Conservation (phyloP, 2,888 invertebrate species). For the Halocaridina rubra region DNA sequence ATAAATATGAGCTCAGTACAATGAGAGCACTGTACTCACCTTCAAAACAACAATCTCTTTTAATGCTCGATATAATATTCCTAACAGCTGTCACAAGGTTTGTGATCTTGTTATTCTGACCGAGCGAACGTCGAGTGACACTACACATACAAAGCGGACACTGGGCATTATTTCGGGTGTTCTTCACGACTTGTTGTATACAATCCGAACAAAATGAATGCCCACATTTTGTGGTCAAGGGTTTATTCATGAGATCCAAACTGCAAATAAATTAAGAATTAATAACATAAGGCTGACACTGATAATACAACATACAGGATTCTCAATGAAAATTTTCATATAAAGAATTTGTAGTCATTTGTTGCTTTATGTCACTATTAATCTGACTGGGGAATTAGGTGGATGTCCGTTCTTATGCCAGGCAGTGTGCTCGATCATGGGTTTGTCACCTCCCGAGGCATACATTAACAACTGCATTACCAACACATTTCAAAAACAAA, state of each 20-base stretch:
- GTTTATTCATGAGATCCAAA: conserved; percentile 52
- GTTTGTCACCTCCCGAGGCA: too few species aligned
- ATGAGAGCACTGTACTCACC: conserved; percentile 40
- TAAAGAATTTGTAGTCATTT: too few species aligned
- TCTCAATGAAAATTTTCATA: too few species aligned
- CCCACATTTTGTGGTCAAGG: conserved; percentile 58
- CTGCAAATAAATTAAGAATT: conserved; percentile 20
- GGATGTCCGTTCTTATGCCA: background rate
- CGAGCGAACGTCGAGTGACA: conserved; percentile 49
- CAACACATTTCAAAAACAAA: too few species aligned
- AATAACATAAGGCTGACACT: background rate
- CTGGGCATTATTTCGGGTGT: conserved; percentile 9
- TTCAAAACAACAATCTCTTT: conserved; percentile 57
- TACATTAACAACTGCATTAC: too few species aligned
- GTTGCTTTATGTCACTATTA: too few species aligned
- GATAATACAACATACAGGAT: background rate
- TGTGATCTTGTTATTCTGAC: conserved; percentile 30
- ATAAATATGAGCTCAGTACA: too few species aligned
- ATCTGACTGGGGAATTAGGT: background rate
- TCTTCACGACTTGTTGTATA: conserved; percentile 35
- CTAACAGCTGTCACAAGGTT: conserved; percentile 42
- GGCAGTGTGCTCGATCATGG: too few species aligned
- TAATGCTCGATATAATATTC: conserved; percentile 50
- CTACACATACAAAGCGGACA: conserved; percentile 55
- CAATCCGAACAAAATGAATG: conserved; percentile 54